Percentiles rank a stretch among this genome's conserved stretches.
Conservation (phyloP, 2,888 invertebrate species). For the Trichogramma evanescens region DNA sequence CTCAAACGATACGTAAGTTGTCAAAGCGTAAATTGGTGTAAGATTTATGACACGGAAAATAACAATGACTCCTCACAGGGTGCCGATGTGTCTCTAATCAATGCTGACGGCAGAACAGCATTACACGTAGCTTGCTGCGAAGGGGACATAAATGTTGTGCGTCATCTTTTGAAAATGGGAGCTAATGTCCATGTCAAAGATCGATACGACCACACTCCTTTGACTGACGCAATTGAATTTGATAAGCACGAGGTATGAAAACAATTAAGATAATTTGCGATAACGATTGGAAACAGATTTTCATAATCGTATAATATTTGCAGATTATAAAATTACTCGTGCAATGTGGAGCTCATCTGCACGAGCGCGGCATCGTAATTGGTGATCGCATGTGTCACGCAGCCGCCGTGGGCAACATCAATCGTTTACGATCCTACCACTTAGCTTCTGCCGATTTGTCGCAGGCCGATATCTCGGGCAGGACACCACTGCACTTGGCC, state of each 20-base stretch:
- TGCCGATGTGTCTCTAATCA: constrained; percentile 65
- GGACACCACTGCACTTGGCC: constrained; percentile 66
- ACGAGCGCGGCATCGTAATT: constrained; percentile 53
- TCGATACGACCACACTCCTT: constrained; percentile 62
- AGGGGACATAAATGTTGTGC: constrained; percentile 62
- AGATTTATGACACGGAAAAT: not conserved
- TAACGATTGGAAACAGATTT: not conserved
- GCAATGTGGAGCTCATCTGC: constrained; percentile 70
- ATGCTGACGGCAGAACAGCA: constrained; percentile 71
- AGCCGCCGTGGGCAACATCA: constrained; percentile 55
- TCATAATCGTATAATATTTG: not conserved
- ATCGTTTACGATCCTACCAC: constrained; percentile 55
- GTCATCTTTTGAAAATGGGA: constrained; percentile 68
- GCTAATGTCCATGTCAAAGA: constrained; percentile 77
- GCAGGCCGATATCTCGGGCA: constrained; percentile 55
- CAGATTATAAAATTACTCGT: constrained; percentile 59
- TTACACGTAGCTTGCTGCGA: constrained; percentile 73
- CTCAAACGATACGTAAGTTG: constrained; percentile 42
- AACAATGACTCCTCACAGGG: constrained; percentile 47
- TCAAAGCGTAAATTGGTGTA: not conserved
- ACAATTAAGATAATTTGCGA: not conserved
- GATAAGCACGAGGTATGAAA: constrained; percentile 53
- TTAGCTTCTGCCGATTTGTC: constrained; percentile 65
- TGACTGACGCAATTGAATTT: constrained; percentile 62
- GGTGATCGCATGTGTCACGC: constrained; percentile 65